Base-by-base conservation (phyloP, 2,888 invertebrate species). In the Chloromyia formosa region DNA sequence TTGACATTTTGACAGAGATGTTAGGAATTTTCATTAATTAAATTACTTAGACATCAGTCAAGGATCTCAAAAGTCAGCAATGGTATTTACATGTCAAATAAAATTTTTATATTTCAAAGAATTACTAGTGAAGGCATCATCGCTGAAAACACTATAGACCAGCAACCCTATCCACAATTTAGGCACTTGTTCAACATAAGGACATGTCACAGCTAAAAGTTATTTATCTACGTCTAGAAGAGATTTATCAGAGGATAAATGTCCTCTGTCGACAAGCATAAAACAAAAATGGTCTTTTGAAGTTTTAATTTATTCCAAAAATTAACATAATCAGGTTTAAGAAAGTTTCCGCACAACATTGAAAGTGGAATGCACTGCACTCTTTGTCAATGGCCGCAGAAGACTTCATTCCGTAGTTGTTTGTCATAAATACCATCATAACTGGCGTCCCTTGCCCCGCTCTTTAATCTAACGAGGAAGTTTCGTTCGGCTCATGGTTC, bases 271-370 rank as follows among this genome's bases (percentile, higher is more conserved):
- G 56, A 18, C 14, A 42, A 16, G 40, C 14, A 27, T 35, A 35
- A 64, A 40, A 18, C 14, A 64, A n/a, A 64, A n/a, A 66, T 12
- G n/a, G 27, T 40, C 66, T 45, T 20, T 14, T n/a, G n/a, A 45
- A 66, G 45, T 66, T 66, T 66, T 66, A 45, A 66, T 66, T 66
- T 66, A 66, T 66, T 66, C 66, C 12, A 66, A 42, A 66, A 66
- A 66, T 66, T 66, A 66, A 66, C 66, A 66, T 66, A 66, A 66
- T 66, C 66, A 45, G 66, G 66, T 66, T 66, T 62, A 45, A 14
- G 66, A n/a, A 45, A 66, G 66, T 66, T 66, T 45, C 4, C 66
- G 20, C n/a, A 9, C 60, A 12, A 20, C 12, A 49, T 49, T 49
- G 12, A 49, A n/a, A n/a, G 49, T 49, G 12, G 49, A 35, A 35